phyloP scores from a whole-genome alignment of 2,888 invertebrate species.

The Priocnemis perturbator region DNA sequence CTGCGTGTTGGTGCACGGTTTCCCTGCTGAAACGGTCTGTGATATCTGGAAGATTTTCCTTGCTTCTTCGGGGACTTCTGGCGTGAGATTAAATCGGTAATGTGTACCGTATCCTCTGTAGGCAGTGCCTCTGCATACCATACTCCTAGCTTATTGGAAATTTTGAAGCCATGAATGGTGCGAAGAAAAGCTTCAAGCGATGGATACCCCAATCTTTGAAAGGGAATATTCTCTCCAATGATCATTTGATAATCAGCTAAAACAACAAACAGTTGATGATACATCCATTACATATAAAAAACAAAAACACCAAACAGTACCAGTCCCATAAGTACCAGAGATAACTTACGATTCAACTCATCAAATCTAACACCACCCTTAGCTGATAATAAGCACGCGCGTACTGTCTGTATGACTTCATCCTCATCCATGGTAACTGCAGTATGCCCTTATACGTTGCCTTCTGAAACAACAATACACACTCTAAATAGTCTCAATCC shows the following conservation, averaged over 20 bases:
- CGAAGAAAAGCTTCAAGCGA: slow-evolving; percentile 79
- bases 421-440: slow-evolving; percentile 40
- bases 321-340: slow-evolving; percentile 29
- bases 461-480: too few relatives aligned
- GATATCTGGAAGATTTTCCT: background rate
- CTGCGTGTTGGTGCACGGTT: background rate
- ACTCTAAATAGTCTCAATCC: too few relatives aligned
- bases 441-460: too few relatives aligned
- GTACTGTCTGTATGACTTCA: slow-evolving; percentile 47
- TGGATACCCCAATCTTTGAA: slow-evolving; percentile 78
- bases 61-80: slow-evolving; percentile 67
- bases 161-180: slow-evolving; percentile 78
- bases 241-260: slow-evolving; percentile 81
- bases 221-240: slow-evolving; percentile 82
- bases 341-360: slow-evolving; percentile 77
- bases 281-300: background rate
- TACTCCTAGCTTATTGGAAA: slow-evolving; percentile 77
- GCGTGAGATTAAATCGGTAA: slow-evolving; percentile 73
- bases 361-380: slow-evolving; percentile 68
- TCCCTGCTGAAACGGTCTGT: slow-evolving; percentile 24
- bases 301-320: background rate
- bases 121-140: slow-evolving; percentile 79
- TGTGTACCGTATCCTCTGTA: slow-evolving; percentile 79
- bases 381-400: slow-evolving; percentile 55
- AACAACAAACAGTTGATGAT: slow-evolving; percentile 58